These are phyloP conservation scores for Lydus trimaculatus DNA, from an alignment of 2,888 invertebrate species.

Conservation along the genomic window DNA sequence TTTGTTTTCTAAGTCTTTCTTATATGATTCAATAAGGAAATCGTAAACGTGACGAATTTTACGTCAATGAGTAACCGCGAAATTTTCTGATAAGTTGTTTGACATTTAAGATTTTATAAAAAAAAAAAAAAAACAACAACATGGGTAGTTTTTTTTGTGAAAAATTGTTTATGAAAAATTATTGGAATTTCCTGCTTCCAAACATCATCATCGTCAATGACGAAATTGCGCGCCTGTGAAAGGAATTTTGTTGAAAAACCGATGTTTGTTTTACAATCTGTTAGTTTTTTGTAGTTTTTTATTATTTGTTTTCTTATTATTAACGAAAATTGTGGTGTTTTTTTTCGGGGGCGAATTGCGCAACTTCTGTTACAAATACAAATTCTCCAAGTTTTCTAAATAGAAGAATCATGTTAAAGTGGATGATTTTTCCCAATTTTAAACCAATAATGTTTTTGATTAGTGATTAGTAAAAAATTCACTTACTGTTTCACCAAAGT, in stretches of 20 bases:
- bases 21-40: slow-evolving; percentile 19
- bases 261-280: too few species aligned
- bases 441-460: too few species aligned
- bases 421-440: too few species aligned
- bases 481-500: slow-evolving; percentile 53
- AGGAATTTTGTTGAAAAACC: slow-evolving; percentile 6
- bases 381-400: background rate
- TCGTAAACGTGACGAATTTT: slow-evolving; percentile 10
- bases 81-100: slow-evolving; percentile 8
- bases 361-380: background rate
- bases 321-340: background rate
- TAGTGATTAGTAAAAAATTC: slow-evolving; percentile 6
- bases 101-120: slow-evolving; percentile 6
- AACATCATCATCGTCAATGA: background rate
- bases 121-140: too few species aligned
- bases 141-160: background rate
- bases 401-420: too few species aligned
- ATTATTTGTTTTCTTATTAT: background rate
- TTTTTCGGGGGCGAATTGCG: background rate
- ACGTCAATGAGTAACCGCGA: slow-evolving; percentile 17
- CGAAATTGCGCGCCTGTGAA: background rate
- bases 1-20: too few species aligned
- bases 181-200: slow-evolving; percentile 9
- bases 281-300: too few species aligned
- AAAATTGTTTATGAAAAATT: slow-evolving; percentile 16